Percentiles rank a stretch among this genome's conserved stretches.
phyloP scores from a whole-genome alignment of 2,797 vertebrate species.

The Gouania willdenowi region DNA sequence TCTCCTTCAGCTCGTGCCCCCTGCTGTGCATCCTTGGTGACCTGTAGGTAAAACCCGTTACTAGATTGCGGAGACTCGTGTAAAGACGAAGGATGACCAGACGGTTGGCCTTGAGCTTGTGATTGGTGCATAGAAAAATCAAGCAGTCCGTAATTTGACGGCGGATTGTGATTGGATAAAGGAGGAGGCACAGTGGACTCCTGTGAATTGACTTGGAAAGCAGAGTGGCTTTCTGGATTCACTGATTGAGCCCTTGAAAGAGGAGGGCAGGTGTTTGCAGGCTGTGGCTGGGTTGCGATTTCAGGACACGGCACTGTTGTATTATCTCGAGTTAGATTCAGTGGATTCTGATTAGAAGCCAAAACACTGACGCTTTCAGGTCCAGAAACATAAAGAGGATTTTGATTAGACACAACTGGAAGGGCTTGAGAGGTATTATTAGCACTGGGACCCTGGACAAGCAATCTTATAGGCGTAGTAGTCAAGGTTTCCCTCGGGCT shows the following conservation, averaged over 20 bases:
- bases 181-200: constrained; percentile 41
- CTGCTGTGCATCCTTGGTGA: constrained; percentile 84
- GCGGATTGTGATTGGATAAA: constrained; percentile 67
- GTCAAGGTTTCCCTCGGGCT: constrained; percentile 73
- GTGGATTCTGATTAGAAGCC: constrained; percentile 52
- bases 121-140: constrained; percentile 84
- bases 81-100: constrained; percentile 50
- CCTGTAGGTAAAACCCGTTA: constrained; percentile 92
- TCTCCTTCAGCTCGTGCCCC: constrained; percentile 52
- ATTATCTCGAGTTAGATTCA: constrained; percentile 77
- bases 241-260: constrained; percentile 55
- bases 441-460: constrained; percentile 61
- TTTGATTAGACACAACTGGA: constrained; percentile 56
- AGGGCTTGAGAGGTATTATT: constrained; percentile 48
- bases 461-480: constrained; percentile 35
- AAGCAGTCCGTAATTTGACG: constrained; percentile 76
- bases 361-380: constrained; percentile 56
- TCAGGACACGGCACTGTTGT: constrained; percentile 54
- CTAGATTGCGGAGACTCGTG: constrained; percentile 60
- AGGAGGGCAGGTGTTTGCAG: constrained; percentile 54
- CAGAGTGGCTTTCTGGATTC: constrained; percentile 48
- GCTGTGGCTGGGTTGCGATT: constrained; percentile 36
- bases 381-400: constrained; percentile 60
- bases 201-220: constrained; percentile 50
- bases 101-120: constrained; percentile 63